Conservation (phyloP, 2,113 vertebrate species). For the Elephantulus edwardii region DNA sequence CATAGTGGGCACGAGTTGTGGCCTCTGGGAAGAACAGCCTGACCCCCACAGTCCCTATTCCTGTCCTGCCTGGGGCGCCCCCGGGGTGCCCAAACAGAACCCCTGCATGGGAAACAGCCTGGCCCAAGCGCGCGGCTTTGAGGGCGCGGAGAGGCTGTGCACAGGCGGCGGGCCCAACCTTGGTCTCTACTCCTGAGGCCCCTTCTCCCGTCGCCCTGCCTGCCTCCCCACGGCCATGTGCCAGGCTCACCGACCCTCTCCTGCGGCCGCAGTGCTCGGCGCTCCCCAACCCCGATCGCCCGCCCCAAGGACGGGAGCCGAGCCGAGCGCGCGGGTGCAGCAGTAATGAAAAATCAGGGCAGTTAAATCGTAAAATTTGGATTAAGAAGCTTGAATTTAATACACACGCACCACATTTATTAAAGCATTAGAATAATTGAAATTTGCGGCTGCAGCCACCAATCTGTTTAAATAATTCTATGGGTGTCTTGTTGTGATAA, state of each 20-base stretch:
- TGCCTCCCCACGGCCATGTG: not conserved
- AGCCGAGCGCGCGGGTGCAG: slow-evolving; percentile 81
- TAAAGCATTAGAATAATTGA: slow-evolving; percentile 97
- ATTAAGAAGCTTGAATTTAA: slow-evolving; percentile 90
- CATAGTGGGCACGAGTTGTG: not conserved
- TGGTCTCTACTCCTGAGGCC: not conserved
- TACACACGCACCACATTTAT: slow-evolving; percentile 93
- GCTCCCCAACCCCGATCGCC: slow-evolving; percentile 46
- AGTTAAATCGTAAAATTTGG: slow-evolving; percentile 90
- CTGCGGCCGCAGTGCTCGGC: not conserved
- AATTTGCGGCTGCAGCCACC: slow-evolving; percentile 94
- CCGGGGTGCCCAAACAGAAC: not conserved
- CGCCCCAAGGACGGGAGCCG: slow-evolving; percentile 67
- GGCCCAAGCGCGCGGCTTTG: not conserved
- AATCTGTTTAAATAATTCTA: slow-evolving; percentile 96
- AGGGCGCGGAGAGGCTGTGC: too few species aligned
- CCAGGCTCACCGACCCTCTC: not conserved
- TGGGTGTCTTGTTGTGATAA: slow-evolving; percentile 95
- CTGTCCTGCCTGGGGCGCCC: not conserved
- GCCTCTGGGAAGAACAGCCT: not conserved
- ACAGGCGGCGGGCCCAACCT: not conserved
- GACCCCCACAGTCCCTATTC: not conserved
- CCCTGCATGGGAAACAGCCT: not conserved
- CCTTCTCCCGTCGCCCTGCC: not conserved
- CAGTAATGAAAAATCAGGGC: slow-evolving; percentile 88